Evolutionary conservation across 92 coral and sea anemone genomes (phyloP).

Genomic region (Paramuricea clavata): DNA sequence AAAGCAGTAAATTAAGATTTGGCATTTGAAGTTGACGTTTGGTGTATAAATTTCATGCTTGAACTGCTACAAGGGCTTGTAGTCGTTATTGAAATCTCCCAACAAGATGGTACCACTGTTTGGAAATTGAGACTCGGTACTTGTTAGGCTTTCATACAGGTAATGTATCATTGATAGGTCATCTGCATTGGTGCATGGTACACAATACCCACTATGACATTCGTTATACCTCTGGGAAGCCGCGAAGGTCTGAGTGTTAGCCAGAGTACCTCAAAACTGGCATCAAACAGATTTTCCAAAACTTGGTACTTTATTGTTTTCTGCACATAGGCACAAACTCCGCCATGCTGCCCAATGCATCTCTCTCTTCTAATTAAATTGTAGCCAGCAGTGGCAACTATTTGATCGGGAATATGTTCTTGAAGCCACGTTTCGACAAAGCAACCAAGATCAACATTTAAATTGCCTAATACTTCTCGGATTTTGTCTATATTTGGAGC

Average conservation of each 20-base stretch:
- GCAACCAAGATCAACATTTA: conserved; percentile 65
- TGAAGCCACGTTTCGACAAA: conserved; percentile 73
- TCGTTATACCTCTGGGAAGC: conserved; percentile 63
- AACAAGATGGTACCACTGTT: conserved; percentile 38
- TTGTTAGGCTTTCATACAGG: conserved; percentile 29
- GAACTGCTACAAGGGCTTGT: too few relatives aligned
- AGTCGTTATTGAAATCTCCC: conserved; percentile 64
- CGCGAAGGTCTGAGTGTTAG: conserved; percentile 57
- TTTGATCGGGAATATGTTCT: conserved; percentile 59
- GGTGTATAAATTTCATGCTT: too few relatives aligned
- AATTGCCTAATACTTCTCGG: conserved; percentile 54
- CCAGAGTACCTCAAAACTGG: conserved; percentile 72
- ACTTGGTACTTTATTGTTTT: conserved; percentile 27
- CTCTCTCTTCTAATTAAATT: conserved; percentile 72
- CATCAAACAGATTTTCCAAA: conserved; percentile 45
- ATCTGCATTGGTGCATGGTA: conserved; percentile 57
- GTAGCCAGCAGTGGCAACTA: conserved; percentile 62
- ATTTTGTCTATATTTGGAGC: conserved; percentile 74
- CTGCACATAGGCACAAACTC: conserved; percentile 60
- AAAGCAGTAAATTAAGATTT: too few relatives aligned
- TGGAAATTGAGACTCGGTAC: conserved; percentile 35
- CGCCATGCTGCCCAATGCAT: conserved; percentile 62
- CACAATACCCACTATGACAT: conserved; percentile 17
- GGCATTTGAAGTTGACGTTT: too few relatives aligned
- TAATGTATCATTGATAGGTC: conserved; percentile 17